phyloP scores from a whole-genome alignment of 1,140 invertebrate species.

The Hermatobates lingyangjiaoensis region DNA sequence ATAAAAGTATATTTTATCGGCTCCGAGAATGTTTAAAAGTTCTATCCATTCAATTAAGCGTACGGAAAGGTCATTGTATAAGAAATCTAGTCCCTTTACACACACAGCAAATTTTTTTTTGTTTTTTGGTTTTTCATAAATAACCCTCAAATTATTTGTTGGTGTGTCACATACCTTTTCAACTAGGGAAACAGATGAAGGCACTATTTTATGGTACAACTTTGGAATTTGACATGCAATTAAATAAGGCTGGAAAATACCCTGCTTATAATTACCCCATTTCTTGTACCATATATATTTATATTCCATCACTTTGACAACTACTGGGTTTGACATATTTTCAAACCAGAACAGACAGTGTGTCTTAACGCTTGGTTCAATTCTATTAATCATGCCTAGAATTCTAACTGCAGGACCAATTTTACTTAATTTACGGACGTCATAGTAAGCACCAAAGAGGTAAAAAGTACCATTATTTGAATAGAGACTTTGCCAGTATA shows the following conservation, averaged over 20 bases:
- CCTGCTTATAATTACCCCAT: conserved; percentile 86
- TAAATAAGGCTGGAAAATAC: conserved; percentile 77
- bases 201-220: conserved; percentile 46
- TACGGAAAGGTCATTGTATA: conserved; percentile 76
- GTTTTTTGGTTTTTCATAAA: conserved; percentile 45
- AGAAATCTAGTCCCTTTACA: conserved; percentile 81
- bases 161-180: conserved; percentile 66
- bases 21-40: conserved; percentile 63
- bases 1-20: conserved; percentile 84
- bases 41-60: conserved; percentile 90
- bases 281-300: conserved; percentile 88
- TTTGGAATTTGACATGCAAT: conserved; percentile 71
- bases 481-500: conserved; percentile 70
- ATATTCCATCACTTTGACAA: conserved; percentile 67
- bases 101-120: conserved; percentile 76
- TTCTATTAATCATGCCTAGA: conserved; percentile 76
- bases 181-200: conserved; percentile 69
- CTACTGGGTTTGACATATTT: conserved; percentile 51
- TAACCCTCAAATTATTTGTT: conserved; percentile 70
- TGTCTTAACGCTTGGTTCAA: conserved; percentile 61
- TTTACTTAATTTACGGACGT: conserved; percentile 50
- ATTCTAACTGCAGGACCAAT: conserved; percentile 65
- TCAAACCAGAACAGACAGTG: conserved; percentile 85
- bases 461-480: conserved; percentile 67
- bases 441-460: conserved; percentile 74